Conservation (phyloP, 2,113 vertebrate genomes). For the Phrynosoma platyrhinos region DNA sequence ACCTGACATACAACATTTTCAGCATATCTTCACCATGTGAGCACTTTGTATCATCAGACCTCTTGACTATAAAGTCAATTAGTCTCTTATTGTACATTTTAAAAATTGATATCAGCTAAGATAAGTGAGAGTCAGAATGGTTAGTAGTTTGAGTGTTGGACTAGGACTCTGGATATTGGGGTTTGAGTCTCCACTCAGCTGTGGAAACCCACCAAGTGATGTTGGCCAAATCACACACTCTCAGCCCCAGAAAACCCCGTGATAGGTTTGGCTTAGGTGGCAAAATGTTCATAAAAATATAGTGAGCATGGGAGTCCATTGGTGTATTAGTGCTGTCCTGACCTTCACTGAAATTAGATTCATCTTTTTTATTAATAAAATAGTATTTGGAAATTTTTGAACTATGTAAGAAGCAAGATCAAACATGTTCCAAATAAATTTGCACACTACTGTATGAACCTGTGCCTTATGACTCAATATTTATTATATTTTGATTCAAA, state of each 20-base stretch:
- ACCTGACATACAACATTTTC: not conserved
- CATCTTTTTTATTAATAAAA: slow-evolving; percentile 16
- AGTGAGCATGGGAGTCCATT: not conserved
- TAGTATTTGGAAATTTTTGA: slow-evolving; percentile 6
- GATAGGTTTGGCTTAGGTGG: not conserved
- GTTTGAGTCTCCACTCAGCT: too few species aligned
- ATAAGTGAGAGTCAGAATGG: not conserved
- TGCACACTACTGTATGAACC: slow-evolving; percentile 22
- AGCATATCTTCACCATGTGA: not conserved
- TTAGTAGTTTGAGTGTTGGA: too few species aligned
- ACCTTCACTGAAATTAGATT: not conserved
- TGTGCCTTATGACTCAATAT: not conserved
- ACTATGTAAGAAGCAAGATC: slow-evolving; percentile 16
- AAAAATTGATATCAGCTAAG: not conserved
- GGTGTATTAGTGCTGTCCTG: not conserved
- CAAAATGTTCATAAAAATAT: not conserved
- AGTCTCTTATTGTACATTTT: not conserved
- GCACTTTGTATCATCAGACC: not conserved
- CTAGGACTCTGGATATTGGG: too few species aligned
- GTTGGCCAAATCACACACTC: too few species aligned
- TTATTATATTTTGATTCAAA: not conserved
- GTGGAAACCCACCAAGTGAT: too few species aligned
- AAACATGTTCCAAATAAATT: slow-evolving; percentile 49
- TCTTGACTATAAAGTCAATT: not conserved
- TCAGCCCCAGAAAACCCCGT: too few species aligned